Base-by-base conservation (phyloP, 2,797 vertebrate genomes). In the Lemur catta region DNA sequence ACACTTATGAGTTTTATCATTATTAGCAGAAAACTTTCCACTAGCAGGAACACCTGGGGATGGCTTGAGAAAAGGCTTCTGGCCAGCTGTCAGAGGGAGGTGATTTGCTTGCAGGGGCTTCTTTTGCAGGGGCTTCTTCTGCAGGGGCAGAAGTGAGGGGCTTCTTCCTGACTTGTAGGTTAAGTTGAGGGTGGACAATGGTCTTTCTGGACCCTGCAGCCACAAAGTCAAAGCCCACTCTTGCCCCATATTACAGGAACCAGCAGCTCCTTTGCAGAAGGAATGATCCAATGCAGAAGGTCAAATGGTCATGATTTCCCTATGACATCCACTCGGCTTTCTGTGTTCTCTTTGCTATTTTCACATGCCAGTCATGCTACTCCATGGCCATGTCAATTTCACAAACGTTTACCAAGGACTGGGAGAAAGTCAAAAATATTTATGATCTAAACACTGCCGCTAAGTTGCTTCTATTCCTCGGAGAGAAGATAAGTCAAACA, bases 361-460 rank as follows among this genome's bases (percentile, higher is more conserved):
- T 59, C 57, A 35, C 8, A 18, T 2, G 3, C 18, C 59, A 6
- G 43, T 28, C 7, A 1, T 48, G 52, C 22, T 43, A 13, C 82
- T 82, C 46, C 46, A 30, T 6, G 24, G 67, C 7, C 55, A 72
- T 7, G 55, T 85, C 15, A 69, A 26, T 79, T 95, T 26, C 86
- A 71, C 82, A 67, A 63, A 85, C 33, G 4, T 86, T 95, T 43
- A 59, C 55, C 81, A 78, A 89, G 20, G 35, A 52, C 72, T 85
- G 46, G 35, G 79, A 86, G 35, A 91, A 89, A 96, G 69, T 57
- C n/a, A 71, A 74, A 89, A 93, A 85, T 78, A 89, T 52, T 85
- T 93, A 84, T 71, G 78, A 69, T 10, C 48, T 55, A 71, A 75
- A 46, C 30, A 20, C 48, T 82, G 20, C 55, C 24, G 61, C 84